Evolutionary conservation across 2,888 invertebrate genomes (phyloP), one percentile per base, ranked within the genome.

Genomic region (Merodon equestris): DNA sequence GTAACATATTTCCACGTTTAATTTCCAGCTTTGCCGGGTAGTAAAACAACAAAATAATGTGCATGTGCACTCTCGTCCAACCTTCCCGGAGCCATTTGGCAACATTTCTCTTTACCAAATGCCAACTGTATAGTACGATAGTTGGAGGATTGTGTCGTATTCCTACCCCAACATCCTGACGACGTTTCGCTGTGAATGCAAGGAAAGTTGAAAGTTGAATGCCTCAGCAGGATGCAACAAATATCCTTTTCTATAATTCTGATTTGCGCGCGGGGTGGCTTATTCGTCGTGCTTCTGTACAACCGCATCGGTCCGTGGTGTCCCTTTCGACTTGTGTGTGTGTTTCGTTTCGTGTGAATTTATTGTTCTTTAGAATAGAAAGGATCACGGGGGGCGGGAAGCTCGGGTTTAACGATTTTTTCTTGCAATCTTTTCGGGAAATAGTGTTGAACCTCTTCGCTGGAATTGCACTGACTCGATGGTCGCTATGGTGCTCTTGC

Each of bases 141-240:
- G n/a, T n/a, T n/a, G 3, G 27, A 27, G 27, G 27, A 27, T 7
- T 27, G 27, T 27, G 27, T 27, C 27, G 27, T 27, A 27, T 7
- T 27, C 27, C 27, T 27, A 27, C 7, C 27, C 27, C 27, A 27
- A 27, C 27, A 27, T 27, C 27, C 27, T 2, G 2, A 4, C 27
- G 27, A 66, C 44, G 56, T 61, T 66, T 66, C 44, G 47, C 18
- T 42, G 27, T 4, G 27, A 27, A 27, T 27, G 47, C 18, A 60
- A 42, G 58, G 68, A 56, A 67, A 82, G 82, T 82, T 82, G 83
- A 83, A 83, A 82, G 82, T 82, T 82, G 83, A 83, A 83, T 68
- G 83, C 81, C 83, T 83, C 79, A 64, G 63, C 82, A 82, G 83
- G 82, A 83, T 83, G 83, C 83, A 83, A 82, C 83, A 82, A 82